These are phyloP conservation scores for Nasonia oneida DNA, from an alignment of 2,888 invertebrate genomes.

Conservation along the genomic window DNA sequence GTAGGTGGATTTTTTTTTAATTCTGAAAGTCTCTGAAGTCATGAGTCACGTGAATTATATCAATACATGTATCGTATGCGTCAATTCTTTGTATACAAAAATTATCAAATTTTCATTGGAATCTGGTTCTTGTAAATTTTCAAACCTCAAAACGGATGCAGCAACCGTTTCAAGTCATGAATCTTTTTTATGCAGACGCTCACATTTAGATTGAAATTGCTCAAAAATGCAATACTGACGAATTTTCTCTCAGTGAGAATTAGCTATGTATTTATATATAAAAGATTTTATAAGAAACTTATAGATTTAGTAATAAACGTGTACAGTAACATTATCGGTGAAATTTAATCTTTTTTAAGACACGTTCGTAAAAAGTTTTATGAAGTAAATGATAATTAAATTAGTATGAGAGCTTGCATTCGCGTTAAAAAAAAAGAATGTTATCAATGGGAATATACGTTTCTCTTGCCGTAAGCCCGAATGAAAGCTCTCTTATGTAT, in stretches of 20 bases:
- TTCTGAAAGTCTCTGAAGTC: background rate
- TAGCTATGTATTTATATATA: conserved; percentile 20
- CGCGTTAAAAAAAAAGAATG: background rate
- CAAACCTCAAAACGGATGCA: background rate
- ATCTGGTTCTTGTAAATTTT: conserved; percentile 4
- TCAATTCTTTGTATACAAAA: conserved; percentile 9
- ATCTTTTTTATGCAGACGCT: background rate
- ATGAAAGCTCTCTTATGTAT: conserved; percentile 40
- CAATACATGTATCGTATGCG: background rate
- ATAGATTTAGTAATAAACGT: conserved; percentile 27
- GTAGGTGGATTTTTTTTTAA: background rate
- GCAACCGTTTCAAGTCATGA: background rate
- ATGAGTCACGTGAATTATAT: background rate
- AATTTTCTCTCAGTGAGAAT: background rate
- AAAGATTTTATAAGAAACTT: conserved; percentile 33
- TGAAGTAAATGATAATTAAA: background rate
- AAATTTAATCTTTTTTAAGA: conserved; percentile 23
- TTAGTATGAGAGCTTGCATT: background rate
- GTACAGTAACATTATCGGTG: conserved; percentile 45
- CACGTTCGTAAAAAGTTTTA: conserved; percentile 5
- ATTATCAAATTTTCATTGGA: background rate
- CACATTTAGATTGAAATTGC: background rate
- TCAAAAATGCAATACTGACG: conserved; percentile 4
- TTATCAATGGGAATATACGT: conserved; percentile 20
- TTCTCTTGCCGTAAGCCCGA: background rate